Evolutionary conservation across 1,140 invertebrate genomes (phyloP).

Genomic region (Andricus grossulariae): DNA sequence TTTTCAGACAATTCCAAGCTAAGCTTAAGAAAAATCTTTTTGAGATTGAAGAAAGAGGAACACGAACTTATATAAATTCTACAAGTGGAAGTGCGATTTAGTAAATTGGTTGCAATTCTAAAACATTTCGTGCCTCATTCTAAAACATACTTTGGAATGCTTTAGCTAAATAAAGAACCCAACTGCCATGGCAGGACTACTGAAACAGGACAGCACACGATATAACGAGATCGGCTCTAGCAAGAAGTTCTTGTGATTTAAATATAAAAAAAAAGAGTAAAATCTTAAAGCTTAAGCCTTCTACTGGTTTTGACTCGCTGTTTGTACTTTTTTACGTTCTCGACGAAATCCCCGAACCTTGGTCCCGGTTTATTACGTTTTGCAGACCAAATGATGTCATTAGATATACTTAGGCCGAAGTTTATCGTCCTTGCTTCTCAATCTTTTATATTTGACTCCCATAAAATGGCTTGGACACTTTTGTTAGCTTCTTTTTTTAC

Average conservation of each 20-base stretch:
- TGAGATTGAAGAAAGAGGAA: not conserved
- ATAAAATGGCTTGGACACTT: constrained; percentile 44
- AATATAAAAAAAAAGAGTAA: not conserved
- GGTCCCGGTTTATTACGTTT: constrained; percentile 56
- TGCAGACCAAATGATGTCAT: constrained; percentile 65
- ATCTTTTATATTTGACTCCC: constrained; percentile 58
- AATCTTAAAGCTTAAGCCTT: constrained; percentile 30
- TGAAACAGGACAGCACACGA: constrained; percentile 14
- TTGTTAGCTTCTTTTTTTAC: not conserved
- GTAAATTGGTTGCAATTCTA: not conserved
- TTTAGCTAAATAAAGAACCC: not conserved
- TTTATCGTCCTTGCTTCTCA: constrained; percentile 55
- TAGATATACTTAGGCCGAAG: constrained; percentile 66
- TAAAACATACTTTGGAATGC: not conserved
- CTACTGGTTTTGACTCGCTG: constrained; percentile 41
- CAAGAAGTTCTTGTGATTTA: constrained; percentile 51
- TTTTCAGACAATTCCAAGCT: no score
- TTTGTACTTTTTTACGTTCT: constrained; percentile 56
- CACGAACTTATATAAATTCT: not conserved
- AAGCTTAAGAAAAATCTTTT: not conserved
- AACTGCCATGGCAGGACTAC: not conserved
- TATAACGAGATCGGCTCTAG: constrained; percentile 20
- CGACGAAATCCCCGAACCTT: constrained; percentile 52
- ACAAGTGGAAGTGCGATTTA: not conserved
- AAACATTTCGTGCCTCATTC: not conserved